Percentiles rank a stretch among this genome's conserved stretches.
Evolutionary conservation across 1,140 invertebrate species (phyloP).

Genomic region (Brachionus calyciflorus): DNA sequence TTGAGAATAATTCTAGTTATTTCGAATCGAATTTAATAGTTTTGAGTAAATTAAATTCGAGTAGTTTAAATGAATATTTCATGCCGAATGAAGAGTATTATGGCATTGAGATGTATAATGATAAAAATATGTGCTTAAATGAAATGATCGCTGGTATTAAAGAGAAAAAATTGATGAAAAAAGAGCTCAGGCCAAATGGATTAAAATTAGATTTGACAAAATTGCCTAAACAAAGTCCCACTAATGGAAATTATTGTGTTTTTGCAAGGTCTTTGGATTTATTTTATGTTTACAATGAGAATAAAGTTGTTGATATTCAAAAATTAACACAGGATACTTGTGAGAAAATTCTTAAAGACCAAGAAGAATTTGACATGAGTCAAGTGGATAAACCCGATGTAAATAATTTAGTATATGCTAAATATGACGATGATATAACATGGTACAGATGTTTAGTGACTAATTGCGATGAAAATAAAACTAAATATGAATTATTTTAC

Average conservation of each 20-base stretch:
- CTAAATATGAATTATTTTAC: background rate
- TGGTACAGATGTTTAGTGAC: constrained; percentile 24
- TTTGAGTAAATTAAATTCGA: background rate
- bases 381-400: background rate
- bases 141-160: constrained; percentile 2
- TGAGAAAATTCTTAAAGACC: background rate
- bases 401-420: background rate
- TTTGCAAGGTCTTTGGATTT: background rate
- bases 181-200: background rate
- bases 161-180: background rate
- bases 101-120: constrained; percentile 6
- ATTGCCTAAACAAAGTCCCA: background rate
- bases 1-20: background rate
- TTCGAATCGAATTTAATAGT: background rate
- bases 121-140: background rate
- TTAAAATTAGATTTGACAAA: background rate
- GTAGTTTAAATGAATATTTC: background rate
- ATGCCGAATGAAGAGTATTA: constrained; percentile 9
- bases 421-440: constrained; percentile 12
- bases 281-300: constrained; percentile 28
- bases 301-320: background rate
- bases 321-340: background rate
- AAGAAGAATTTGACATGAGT: background rate
- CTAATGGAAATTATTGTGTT: background rate
- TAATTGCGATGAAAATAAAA: background rate